phyloP scores from a whole-genome alignment of 2,888 invertebrate species.

The Eupithecia abbreviata region DNA sequence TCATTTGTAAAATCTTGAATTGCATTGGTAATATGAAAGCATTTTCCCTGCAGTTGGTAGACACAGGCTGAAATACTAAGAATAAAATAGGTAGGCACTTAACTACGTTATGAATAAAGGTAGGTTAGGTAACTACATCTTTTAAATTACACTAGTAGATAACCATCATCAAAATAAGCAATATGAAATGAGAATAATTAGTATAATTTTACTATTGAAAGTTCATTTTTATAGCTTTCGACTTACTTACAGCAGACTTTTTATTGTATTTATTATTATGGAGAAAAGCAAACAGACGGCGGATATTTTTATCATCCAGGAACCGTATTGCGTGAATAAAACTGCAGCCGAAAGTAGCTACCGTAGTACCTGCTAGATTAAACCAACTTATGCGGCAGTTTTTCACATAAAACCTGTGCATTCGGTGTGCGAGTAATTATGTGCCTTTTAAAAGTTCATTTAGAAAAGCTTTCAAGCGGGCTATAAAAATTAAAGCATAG shows the following conservation, averaged over 20 bases:
- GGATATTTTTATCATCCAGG: not conserved
- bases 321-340: not conserved
- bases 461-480: not conserved
- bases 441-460: conserved; percentile 1
- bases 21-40: no score
- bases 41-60: not conserved
- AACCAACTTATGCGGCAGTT: conserved; percentile 6
- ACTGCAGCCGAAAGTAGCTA: not conserved
- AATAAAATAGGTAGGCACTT: not conserved
- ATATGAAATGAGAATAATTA: no score
- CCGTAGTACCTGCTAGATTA: not conserved
- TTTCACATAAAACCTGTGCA: conserved; percentile 10
- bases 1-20: no score
- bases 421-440: not conserved
- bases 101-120: not conserved
- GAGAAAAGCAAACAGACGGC: not conserved
- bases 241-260: not conserved
- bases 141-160: no score
- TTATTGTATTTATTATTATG: not conserved
- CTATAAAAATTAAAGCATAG: not conserved
- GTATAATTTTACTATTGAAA: not conserved
- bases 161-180: no score
- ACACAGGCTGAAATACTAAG: not conserved
- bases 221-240: not conserved
- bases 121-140: no score